Evolutionary conservation across 1,140 invertebrate genomes (phyloP), one percentile per base, ranked within the genome.

Genomic region (Cydia splendana): DNA sequence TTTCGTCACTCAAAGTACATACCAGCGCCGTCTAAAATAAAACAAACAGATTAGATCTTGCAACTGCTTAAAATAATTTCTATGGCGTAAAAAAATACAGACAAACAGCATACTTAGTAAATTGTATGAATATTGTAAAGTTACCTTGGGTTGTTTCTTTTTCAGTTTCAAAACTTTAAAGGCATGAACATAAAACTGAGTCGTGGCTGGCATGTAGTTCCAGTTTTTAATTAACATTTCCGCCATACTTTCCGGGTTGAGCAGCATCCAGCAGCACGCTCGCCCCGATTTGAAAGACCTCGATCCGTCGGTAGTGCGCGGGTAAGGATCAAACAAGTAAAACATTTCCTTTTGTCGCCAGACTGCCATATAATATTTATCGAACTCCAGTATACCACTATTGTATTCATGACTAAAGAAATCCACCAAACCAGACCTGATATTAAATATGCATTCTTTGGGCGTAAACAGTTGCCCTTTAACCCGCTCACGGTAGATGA

Each of bases 271-370:
- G 38, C 94, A 92, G 84, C 93, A 94, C 7, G 93, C 94, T 53
- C 87, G 88, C n/a, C 94, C 91, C 48, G 87, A 81, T 34, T 91
- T 87, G 34, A 88, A 80, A 4, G 89, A 80, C 51, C 86, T 85
- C 42, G 87, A 79, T 3, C 93, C 94, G 78, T 94, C 92, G 9
- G 80, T 84, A 24, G 93, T 91, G 12, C 94, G 85, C 2, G 92
- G 90, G 75, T 94, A 94, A 0, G 94, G 94, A 83, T 95, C 94
- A 79, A 94, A 94, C 65, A 94, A 86, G 78, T 94, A 94, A 78
- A 84, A 94, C 92, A 94, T 93, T 75, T 94, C 93, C 77, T 94
- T 91, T 76, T 94, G 94, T 57, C 91, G 87, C 94, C 94, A 95
- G 4, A 94, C 79, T 0, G 90, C 94, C 3, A 94, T 42, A n/a